Percentiles rank a stretch among this genome's conserved stretches.
phyloP scores from a whole-genome alignment of 2,113 vertebrate species.

The Pollachius pollachius region DNA sequence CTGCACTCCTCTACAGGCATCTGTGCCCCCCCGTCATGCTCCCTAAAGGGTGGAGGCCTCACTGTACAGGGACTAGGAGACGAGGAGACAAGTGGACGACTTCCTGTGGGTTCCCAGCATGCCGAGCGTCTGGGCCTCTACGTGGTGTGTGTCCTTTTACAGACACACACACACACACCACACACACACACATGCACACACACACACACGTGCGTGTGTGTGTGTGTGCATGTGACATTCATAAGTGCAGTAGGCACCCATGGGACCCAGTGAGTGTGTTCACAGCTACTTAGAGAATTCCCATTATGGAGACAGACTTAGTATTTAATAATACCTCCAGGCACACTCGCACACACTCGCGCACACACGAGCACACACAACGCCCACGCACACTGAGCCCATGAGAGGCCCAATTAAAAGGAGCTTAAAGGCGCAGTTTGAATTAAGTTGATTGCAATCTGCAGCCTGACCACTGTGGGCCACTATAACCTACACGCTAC shows the following conservation, averaged over 20 bases:
- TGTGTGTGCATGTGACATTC: slow-evolving; percentile 18
- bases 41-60: too few species aligned
- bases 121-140: too few species aligned
- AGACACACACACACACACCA: slow-evolving; percentile 29
- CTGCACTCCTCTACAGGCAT: too few species aligned
- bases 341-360: slow-evolving; percentile 13
- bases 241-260: slow-evolving; percentile 26
- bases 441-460: too few species aligned
- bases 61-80: too few species aligned
- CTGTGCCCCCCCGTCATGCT: neutral
- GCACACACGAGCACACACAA: slow-evolving; percentile 1
- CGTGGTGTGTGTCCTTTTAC: neutral
- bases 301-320: slow-evolving; percentile 36
- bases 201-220: slow-evolving; percentile 6
- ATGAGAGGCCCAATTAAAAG: too few species aligned
- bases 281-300: slow-evolving; percentile 48
- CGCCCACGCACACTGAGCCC: neutral
- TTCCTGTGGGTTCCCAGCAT: too few species aligned
- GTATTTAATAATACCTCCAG: slow-evolving; percentile 11
- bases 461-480: too few species aligned
- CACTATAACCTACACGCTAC: too few species aligned
- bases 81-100: too few species aligned
- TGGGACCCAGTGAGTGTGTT: slow-evolving; percentile 46
- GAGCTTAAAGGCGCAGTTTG: too few species aligned
- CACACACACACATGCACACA: slow-evolving; percentile 12